A percentile compares a stretch with the other conserved stretches of the same genome.
Evolutionary conservation across 2,888 invertebrate genomes (phyloP).

Genomic region (Meta bourneti): DNA sequence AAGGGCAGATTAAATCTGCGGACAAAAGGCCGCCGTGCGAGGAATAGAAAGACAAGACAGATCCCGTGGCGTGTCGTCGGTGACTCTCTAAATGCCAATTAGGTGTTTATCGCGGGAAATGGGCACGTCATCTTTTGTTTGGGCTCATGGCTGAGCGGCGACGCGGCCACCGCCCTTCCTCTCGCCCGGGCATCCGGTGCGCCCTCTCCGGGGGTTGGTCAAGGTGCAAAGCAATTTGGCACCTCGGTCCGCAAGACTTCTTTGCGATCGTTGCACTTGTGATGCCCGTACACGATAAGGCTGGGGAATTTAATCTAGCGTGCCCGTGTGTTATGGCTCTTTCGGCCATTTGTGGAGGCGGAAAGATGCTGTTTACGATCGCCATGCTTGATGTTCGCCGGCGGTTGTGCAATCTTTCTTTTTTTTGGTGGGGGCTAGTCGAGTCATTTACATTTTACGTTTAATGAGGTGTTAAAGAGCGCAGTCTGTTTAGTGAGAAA

Average conservation of each 20-base stretch:
- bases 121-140: constrained; percentile 65
- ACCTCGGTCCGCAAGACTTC: no score
- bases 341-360: no score
- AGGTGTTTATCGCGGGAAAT: constrained; percentile 75
- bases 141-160: background rate
- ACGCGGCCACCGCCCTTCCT: constrained; percentile 42
- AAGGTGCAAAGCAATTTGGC: background rate
- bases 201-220: background rate
- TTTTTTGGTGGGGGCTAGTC: no score
- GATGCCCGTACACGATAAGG: background rate
- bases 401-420: no score
- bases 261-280: background rate
- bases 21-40: background rate
- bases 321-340: background rate
- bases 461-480: no score
- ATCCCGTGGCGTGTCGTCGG: constrained; percentile 20
- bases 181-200: constrained; percentile 50
- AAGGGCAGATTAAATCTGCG: no score
- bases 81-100: constrained; percentile 67
- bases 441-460: no score
- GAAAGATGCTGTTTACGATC: no score
- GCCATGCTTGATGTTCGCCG: no score
- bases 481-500: no score
- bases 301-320: background rate
- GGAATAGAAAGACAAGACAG: background rate